Base-by-base conservation (phyloP, 1,140 invertebrate genomes). In the Magallana ariakensis region DNA sequence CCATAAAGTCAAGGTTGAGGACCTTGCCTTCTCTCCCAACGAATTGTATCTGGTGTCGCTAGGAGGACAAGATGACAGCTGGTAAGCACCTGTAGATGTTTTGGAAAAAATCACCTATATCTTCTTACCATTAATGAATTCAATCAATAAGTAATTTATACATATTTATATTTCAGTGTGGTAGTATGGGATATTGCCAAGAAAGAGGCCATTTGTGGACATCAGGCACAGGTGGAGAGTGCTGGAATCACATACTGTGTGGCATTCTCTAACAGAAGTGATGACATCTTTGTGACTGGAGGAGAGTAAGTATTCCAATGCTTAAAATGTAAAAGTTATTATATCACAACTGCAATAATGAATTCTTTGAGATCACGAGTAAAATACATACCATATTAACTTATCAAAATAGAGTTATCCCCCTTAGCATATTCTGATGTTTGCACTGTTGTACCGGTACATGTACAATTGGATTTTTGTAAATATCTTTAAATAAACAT, bases 21-120 rank as follows among this genome's bases (percentile, higher is more conserved):
- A 97, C 11, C 95, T 98, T 13, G 95, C 96, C 16, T 98, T 99
- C 93, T 97, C 97, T 0, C 95, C 96, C 46, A 96, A 97, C 93
- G 97, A 97, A 87, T 96, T 96, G 70, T 98, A 97, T 93, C 95
- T 98, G 83, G 96, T 98, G 57, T 97, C 97, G 3, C 95, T 98
- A 56, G 98, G 98, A 16, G 98, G 98, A 0, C 96, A 96, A 89
- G 98, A 99, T 94, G 98, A 98, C 94, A 97, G 97, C 33, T 96
- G 96, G 90, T 96, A 97, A 53, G 85, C 89, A 87, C 80, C 16
- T 2, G 46, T 84, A 15, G 13, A 86, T 84, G 15, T 75, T 75
- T 46, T 46, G 33, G 33, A 46, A 46, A 46, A 46, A 4, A 4
- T 46, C 33, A 46, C 33, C 33, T 46, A 46, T 46, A 46, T 46